Evolutionary conservation across 2,888 invertebrate genomes (phyloP).

Genomic region (Plagiodera versicolora): DNA sequence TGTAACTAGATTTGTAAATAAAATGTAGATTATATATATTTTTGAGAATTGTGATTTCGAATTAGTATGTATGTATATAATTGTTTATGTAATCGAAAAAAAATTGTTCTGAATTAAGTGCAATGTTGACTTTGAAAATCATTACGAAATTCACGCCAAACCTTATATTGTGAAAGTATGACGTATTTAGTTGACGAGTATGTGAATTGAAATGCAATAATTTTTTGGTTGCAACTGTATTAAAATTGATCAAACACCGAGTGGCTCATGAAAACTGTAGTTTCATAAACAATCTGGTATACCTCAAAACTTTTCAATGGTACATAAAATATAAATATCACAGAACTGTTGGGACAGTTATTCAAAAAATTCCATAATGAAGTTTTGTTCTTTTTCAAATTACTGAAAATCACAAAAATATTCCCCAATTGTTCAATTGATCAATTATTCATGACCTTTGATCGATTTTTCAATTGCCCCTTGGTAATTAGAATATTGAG

Average conservation of each 20-base stretch:
- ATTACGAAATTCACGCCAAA: background rate
- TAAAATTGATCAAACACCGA: too few relatives aligned
- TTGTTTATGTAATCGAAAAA: background rate
- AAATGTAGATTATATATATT: background rate
- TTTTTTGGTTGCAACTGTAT: constrained; percentile 28
- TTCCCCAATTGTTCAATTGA: too few relatives aligned
- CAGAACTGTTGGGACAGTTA: too few relatives aligned
- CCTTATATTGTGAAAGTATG: background rate
- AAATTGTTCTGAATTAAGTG: background rate
- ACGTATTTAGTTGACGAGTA: constrained; percentile 8
- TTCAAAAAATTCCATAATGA: too few relatives aligned
- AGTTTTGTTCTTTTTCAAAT: too few relatives aligned
- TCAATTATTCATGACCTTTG: too few relatives aligned
- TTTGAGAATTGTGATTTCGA: background rate
- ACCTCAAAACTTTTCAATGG: too few relatives aligned
- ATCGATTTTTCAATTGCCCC: too few relatives aligned
- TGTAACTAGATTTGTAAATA: background rate
- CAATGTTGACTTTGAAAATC: background rate
- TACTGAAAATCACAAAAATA: too few relatives aligned
- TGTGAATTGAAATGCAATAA: constrained; percentile 25
- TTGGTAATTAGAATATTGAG: background rate
- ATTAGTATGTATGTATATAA: background rate
- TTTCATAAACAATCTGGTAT: too few relatives aligned
- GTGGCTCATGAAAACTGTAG: too few relatives aligned
- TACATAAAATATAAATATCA: too few relatives aligned